phyloP scores from a whole-genome alignment of 2,797 vertebrate species.

The Phoebastria nigripes region DNA sequence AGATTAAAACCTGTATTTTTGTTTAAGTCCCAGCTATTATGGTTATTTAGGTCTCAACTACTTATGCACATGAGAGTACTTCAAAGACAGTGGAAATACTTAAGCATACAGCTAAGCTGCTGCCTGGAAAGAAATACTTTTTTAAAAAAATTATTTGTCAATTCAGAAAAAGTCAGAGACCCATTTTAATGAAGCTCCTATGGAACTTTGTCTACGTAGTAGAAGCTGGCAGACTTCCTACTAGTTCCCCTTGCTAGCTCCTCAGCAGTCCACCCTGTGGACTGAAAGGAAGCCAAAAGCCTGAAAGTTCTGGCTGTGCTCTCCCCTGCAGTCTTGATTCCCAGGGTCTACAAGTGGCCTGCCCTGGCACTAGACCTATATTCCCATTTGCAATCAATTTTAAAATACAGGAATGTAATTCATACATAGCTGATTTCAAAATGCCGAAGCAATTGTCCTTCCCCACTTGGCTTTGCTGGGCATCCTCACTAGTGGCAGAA shows the following conservation, averaged over 20 bases:
- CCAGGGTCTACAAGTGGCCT: not conserved
- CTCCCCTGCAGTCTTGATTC: not conserved
- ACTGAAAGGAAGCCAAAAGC: constrained; percentile 23
- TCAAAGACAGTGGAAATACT: not conserved
- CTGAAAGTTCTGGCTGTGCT: not conserved
- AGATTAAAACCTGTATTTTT: not conserved
- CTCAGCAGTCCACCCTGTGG: not conserved
- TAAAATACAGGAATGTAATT: not conserved
- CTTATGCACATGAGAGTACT: fast-evolving
- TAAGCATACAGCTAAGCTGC: not conserved
- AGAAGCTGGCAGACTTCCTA: not conserved
- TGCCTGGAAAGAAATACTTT: not conserved
- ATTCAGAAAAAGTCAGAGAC: not conserved
- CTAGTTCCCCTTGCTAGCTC: not conserved
- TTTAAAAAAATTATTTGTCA: not conserved
- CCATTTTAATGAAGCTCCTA: not conserved
- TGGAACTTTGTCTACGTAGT: not conserved
- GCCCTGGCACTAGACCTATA: not conserved
- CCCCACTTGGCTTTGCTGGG: not conserved
- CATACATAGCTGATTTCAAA: not conserved
- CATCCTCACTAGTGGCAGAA: not conserved
- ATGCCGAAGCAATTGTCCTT: not conserved
- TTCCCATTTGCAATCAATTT: not conserved
- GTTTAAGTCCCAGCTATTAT: not conserved
- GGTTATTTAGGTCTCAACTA: not conserved